Percentiles rank a stretch among this genome's conserved stretches.
Conservation (phyloP, 2,888 invertebrate genomes). For the Poecilobothrus nobilitatus region DNA sequence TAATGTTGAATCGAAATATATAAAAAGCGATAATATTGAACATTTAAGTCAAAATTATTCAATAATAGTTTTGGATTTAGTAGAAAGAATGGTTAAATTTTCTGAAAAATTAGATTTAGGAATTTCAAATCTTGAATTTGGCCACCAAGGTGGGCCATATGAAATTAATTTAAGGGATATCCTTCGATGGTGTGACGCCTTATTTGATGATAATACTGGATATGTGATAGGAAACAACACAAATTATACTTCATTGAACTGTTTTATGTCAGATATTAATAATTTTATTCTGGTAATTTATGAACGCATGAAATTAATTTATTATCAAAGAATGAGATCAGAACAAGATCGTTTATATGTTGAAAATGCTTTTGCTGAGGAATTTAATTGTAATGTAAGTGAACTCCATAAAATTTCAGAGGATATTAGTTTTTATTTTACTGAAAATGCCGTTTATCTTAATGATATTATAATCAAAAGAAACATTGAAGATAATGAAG, state of each 20-base stretch:
- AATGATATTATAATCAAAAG: slow-evolving; percentile 54
- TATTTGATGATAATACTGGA: slow-evolving; percentile 43
- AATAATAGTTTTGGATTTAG: slow-evolving; percentile 42
- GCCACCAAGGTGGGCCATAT: slow-evolving; percentile 81
- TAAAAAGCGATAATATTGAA: neutral
- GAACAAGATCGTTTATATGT: slow-evolving; percentile 67
- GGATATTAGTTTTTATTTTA: slow-evolving; percentile 53
- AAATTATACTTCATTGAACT: slow-evolving; percentile 13
- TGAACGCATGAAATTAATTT: slow-evolving; percentile 62
- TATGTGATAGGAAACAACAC: slow-evolving; percentile 25
- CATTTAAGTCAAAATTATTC: slow-evolving; percentile 21
- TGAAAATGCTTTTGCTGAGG: slow-evolving; percentile 44
- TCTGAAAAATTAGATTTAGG: slow-evolving; percentile 60
- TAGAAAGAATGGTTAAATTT: slow-evolving; percentile 68
- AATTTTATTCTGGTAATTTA: slow-evolving; percentile 35
- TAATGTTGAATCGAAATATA: slow-evolving; percentile 25
- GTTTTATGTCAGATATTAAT: slow-evolving; percentile 26
- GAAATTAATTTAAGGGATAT: slow-evolving; percentile 96
- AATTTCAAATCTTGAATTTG: slow-evolving; percentile 61
- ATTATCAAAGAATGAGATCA: slow-evolving; percentile 79
- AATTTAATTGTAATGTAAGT: slow-evolving; percentile 45
- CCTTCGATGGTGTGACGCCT: slow-evolving; percentile 82
- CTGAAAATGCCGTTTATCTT: slow-evolving; percentile 50
- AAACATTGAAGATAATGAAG: slow-evolving; percentile 25
- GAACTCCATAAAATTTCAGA: slow-evolving; percentile 41